Evolutionary conservation across 2,888 invertebrate species (phyloP).

Genomic region (Xanthia togata): DNA sequence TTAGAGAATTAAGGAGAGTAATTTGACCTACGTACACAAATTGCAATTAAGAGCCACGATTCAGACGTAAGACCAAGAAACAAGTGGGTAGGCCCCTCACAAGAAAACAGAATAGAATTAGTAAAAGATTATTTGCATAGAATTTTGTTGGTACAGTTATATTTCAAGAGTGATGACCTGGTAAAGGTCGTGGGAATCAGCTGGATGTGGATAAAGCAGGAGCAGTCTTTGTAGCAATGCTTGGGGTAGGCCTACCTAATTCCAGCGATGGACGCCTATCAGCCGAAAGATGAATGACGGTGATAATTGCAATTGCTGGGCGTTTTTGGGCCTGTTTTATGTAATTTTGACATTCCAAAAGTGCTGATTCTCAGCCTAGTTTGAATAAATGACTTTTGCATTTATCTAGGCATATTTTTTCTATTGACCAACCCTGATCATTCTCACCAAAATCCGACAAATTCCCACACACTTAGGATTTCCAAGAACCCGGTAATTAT

Average conservation of each 20-base stretch:
- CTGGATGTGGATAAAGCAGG: not conserved
- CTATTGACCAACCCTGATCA: too few species aligned
- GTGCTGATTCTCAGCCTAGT: too few species aligned
- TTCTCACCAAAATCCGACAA: not conserved
- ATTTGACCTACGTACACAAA: not conserved
- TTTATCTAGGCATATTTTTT: not conserved
- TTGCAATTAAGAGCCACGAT: not conserved
- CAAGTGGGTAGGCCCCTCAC: not conserved
- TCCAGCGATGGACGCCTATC: not conserved
- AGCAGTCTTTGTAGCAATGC: too few species aligned
- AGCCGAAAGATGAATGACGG: not conserved
- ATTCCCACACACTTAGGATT: not conserved
- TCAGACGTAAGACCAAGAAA: not conserved
- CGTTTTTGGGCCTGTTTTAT: too few species aligned
- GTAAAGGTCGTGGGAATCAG: rapidly evolving
- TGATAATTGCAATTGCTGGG: not conserved
- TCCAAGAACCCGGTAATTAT: not conserved
- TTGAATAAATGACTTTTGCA: too few species aligned
- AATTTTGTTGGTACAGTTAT: too few species aligned
- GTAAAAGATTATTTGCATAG: too few species aligned
- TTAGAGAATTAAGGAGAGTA: not conserved
- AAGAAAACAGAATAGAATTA: too few species aligned
- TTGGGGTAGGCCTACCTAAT: not conserved
- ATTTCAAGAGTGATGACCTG: too few species aligned
- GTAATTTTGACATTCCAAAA: too few species aligned